Base-by-base conservation (phyloP, 2,888 invertebrate genomes). In the Ellobium chinense region DNA sequence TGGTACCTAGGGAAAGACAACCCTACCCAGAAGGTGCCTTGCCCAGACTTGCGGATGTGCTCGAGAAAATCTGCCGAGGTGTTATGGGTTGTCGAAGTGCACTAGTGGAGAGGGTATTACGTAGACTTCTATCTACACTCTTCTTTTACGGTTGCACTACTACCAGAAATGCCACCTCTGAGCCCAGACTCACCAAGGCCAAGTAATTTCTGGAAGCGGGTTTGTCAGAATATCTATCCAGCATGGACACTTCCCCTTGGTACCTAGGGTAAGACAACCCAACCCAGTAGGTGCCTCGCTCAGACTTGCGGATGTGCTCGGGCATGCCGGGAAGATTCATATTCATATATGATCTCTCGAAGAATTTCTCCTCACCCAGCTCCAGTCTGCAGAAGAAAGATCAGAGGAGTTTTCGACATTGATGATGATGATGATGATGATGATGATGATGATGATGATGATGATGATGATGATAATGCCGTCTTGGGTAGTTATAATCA, bases 321-420 rank as follows among this genome's bases (percentile, higher is more conserved):
- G 78, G 78, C 63, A 72, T 78, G 46, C 78, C 78, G 14, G 78
- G 78, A 46, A 78, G 78, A 24, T 78, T 78, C 9, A n/a, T 37
- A 21, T 9, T 54, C 36, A 78, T 72, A 27, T 12, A 24, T 4
- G 78, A 72, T 37, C 37, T 36, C 14, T 60, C 29, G 39, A 69
- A 39, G 24, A 39, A 60, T 24, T 69, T 68, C 0, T 69, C 69
- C 27, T 69, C 36, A 46, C 14, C 31, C 29, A 78, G 37, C 12
- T 69, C 69, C n/a, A 78, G 4, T 27, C 78, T 78, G 54, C n/a
- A 31, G 24, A 24, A 1, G 18, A 0, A 21, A 24, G 66, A 63
- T n/a, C n/a, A n/a, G n/a, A n/a, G n/a, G n/a, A n/a, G n/a, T n/a
- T n/a, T n/a, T n/a, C n/a, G n/a, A n/a, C n/a, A n/a, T n/a, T 62